Evolutionary conservation across 92 coral and sea anemone genomes (phyloP).

Genomic region (Parazoanthus atlanticus): DNA sequence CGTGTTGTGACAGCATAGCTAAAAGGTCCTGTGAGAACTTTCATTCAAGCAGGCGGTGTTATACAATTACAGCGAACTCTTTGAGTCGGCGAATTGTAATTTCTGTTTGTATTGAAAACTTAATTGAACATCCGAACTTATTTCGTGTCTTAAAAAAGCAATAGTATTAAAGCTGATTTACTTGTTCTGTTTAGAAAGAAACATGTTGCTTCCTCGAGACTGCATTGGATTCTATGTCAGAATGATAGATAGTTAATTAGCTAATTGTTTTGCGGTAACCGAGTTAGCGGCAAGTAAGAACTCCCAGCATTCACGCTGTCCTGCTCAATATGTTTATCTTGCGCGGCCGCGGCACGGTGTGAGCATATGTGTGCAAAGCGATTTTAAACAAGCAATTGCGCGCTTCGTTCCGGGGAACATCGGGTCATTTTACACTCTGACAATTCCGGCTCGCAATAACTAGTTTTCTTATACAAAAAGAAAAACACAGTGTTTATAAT

Average conservation of each 20-base stretch:
- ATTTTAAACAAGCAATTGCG: slow-evolving; percentile 10
- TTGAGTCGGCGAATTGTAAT: neutral
- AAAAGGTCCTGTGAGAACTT: slow-evolving; percentile 27
- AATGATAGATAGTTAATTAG: slow-evolving; percentile 49
- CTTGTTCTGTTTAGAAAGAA: neutral
- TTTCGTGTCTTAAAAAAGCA: neutral
- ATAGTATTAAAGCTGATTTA: neutral
- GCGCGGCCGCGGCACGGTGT: slow-evolving; percentile 32
- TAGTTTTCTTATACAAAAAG: neutral
- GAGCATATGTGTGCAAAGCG: slow-evolving; percentile 36
- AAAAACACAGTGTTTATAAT: slow-evolving; percentile 19
- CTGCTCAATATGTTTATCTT: slow-evolving; percentile 46
- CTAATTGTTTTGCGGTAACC: slow-evolving; percentile 46
- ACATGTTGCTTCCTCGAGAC: slow-evolving; percentile 17
- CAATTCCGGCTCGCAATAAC: slow-evolving; percentile 5
- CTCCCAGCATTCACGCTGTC: slow-evolving; percentile 47
- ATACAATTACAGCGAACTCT: neutral
- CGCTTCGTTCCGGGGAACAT: neutral
- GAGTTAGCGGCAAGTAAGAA: slow-evolving; percentile 45
- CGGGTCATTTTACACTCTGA: neutral
- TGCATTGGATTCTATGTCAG: slow-evolving; percentile 38
- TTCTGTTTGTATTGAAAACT: neutral
- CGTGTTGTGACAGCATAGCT: slow-evolving; percentile 27
- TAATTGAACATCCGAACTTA: neutral
- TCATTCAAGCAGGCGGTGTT: neutral